Evolutionary conservation across 2,113 vertebrate genomes (phyloP), one percentile per base, ranked within the genome.

Genomic region (Mystacornis crossleyi): DNA sequence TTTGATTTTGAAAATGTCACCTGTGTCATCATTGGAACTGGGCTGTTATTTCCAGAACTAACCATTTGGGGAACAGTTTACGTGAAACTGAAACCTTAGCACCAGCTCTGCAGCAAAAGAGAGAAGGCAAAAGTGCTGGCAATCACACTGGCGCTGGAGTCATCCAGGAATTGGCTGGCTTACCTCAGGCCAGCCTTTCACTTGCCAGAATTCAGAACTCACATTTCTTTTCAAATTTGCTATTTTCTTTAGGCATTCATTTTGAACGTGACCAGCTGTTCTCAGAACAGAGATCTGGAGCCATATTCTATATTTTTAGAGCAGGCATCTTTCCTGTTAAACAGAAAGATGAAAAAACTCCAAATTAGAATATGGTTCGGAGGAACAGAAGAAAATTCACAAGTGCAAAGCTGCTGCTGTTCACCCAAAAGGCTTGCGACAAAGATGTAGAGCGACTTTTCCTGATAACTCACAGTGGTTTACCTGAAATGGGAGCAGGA

Each of bases 261-360:
- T 97, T 96, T 95, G 95, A 96, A 97, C 95, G 95, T 97, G 96
- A 96, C 95, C 95, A 96, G 96, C 93, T 97, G 95, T 96, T 96
- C 95, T 95, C 95, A 96, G 95, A 96, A 94, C 92, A 96, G 90
- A 70, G 90, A 96, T 96, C 92, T 95, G 96, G 89, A 97, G 95
- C 94, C 94, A 95, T 95, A 94, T 81, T 93, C 81, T 96, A 2
- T 96, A 97, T 96, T 97, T 97, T 97, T 96, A 96, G 96, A 96
- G 93, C 91, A 97, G 78, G 78, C 95, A 95, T 97, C 95, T 95
- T 96, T 95, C 89, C 93, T 96, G 95, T 94, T 96, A 96, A 96
- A 96, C 92, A 96, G 95, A 95, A 93, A 94, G 93, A 96, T 95
- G 90, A 96, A 93, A 90, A 95, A 97, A 93, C 93, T 96, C 92